phyloP scores from a whole-genome alignment of 2,113 vertebrate genomes.

The Paramormyrops kingsleyae region DNA sequence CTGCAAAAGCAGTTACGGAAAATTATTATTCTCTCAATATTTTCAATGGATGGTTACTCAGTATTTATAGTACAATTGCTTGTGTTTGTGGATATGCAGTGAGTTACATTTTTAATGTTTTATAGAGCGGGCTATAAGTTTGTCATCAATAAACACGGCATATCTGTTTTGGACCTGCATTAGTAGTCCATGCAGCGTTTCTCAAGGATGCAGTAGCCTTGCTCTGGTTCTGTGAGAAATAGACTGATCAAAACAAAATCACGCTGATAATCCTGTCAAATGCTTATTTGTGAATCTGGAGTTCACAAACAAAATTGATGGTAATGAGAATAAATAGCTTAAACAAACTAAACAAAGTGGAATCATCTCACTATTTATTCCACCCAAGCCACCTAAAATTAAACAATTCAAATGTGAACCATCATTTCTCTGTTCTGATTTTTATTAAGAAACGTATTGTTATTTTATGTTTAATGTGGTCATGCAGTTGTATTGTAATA shows the following conservation, averaged over 20 bases:
- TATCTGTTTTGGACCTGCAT: not conserved
- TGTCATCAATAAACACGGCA: not conserved
- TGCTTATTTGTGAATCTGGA: constrained; percentile 39
- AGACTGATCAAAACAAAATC: constrained; percentile 47
- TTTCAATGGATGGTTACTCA: no score
- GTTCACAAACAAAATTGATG: constrained; percentile 41
- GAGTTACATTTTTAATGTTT: not conserved
- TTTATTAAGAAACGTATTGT: constrained; percentile 43
- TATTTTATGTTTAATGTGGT: constrained; percentile 32
- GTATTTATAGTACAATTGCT: no score
- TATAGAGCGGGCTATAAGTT: not conserved
- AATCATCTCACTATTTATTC: constrained; percentile 48
- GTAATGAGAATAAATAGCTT: constrained; percentile 43
- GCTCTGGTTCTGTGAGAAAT: constrained; percentile 31
- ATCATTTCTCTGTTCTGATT: constrained; percentile 45
- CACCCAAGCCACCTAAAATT: constrained; percentile 41
- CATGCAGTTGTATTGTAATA: constrained; percentile 3
- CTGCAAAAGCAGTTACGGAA: not conserved
- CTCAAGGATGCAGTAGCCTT: constrained; percentile 14
- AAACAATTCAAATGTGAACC: constrained; percentile 37
- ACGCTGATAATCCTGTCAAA: constrained; percentile 37
- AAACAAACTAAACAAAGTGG: constrained; percentile 46
- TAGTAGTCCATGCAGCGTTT: not conserved
- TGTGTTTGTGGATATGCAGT: not conserved
- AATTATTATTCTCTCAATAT: not conserved